Conservation (phyloP, 2,797 vertebrate species). For the Moxostoma hubbsi region DNA sequence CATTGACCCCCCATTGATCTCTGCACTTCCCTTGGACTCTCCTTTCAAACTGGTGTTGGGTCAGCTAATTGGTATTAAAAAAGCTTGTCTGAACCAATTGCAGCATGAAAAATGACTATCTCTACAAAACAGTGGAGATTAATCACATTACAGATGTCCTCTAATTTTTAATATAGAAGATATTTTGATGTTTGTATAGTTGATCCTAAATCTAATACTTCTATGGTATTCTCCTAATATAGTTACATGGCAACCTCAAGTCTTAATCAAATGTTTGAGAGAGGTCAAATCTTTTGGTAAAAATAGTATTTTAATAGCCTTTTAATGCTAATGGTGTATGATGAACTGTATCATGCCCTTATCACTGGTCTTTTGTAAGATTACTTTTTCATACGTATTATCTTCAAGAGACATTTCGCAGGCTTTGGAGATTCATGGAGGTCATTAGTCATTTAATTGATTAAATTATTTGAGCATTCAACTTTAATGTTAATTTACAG, state of each 20-base stretch:
- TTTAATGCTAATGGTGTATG: conserved; percentile 49
- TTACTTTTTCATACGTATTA: conserved; percentile 8
- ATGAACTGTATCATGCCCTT: conserved; percentile 34
- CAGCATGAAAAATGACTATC: neutral
- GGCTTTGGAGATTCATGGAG: neutral
- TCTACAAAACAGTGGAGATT: too few relatives aligned
- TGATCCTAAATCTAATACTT: neutral
- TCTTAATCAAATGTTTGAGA: neutral
- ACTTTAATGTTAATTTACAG: too few relatives aligned
- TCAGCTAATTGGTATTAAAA: neutral
- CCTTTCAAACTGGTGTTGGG: neutral
- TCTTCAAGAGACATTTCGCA: neutral
- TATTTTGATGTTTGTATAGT: neutral
- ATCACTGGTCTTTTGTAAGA: conserved; percentile 23
- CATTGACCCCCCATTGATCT: neutral
- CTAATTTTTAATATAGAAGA: neutral
- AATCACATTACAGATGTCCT: neutral
- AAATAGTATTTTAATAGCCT: neutral
- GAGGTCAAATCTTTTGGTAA: conserved; percentile 32
- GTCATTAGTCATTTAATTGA: too few relatives aligned
- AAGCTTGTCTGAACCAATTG: neutral
- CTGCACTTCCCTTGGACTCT: neutral
- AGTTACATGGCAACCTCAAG: neutral
- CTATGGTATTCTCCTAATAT: neutral
- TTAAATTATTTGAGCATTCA: too few relatives aligned